Evolutionary conservation across 2,797 vertebrate genomes (phyloP), one percentile per base, ranked within the genome.

Genomic region (Stomatorhinus walkeri): DNA sequence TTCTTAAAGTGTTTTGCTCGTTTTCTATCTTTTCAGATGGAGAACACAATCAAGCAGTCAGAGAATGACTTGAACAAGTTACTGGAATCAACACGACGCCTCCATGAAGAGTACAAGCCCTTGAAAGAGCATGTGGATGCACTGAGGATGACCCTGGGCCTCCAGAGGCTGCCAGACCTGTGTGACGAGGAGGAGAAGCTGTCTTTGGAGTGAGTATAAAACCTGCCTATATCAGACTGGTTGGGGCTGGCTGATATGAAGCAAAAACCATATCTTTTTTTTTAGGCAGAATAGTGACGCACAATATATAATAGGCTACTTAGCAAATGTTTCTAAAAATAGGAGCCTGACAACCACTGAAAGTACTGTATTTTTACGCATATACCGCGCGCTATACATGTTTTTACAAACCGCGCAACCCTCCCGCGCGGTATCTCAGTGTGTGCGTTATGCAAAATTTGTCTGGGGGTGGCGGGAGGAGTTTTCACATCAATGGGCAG

Each of bases 11-110:
- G 48, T 85, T 24, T 51, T 24, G 83, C 52, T 6, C 9, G 14
- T 49, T 51, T 24, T 28, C 43, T 85, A n/a, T 24, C n/a, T 88
- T 16, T 61, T 89, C 91, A 99, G 98, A 99, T 99, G 98, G 98
- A 99, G 93, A 99, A 98, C 94, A 99, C 98, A 16, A 99, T 99
- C 93, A 99, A 99, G 93, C 98, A 99, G 94, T 99, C 98, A 0
- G 98, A 99, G 93, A 99, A 98, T 0, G 98, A 99, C 91, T 94
- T 99, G 91, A 99, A 98, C 92, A 99, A 99, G 91, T 95, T 99
- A 87, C 93, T 99, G 89, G 98, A 99, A 91, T 98, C 98, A 2
- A 99, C 98, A 36, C 97, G 98, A 0, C 96, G 98, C 64, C 95
- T 99, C 40, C 98, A 99, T 1, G 98, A 99, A 85, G 98, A 99